Percentiles rank a stretch among this genome's conserved stretches.
phyloP scores from a whole-genome alignment of 1,140 invertebrate genomes.

The Calosoma granatense region DNA sequence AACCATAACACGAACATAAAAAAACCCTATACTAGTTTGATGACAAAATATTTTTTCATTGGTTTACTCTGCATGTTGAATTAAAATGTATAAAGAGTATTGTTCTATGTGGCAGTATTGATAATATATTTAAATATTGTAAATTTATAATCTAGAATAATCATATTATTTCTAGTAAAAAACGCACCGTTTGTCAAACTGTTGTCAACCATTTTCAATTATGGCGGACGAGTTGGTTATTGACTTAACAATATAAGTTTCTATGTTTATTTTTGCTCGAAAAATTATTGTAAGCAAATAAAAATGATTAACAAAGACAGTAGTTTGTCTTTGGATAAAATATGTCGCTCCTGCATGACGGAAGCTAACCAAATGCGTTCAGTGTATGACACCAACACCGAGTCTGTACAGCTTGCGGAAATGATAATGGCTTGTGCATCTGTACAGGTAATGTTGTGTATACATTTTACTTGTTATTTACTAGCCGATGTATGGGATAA shows the following conservation, averaged over 20 bases:
- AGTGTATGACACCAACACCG: constrained; percentile 26
- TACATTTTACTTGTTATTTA: background rate
- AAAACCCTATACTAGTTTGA: no score
- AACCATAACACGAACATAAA: no score
- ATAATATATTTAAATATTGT: no score
- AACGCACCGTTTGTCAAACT: no score
- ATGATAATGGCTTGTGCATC: constrained; percentile 47
- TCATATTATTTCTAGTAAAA: no score
- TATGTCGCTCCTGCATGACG: constrained; percentile 32
- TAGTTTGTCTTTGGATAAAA: constrained; percentile 26
- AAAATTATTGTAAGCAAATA: background rate
- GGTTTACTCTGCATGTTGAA: no score
- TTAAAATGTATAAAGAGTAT: no score
- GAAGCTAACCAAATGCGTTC: constrained; percentile 26
- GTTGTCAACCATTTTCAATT: constrained; percentile 9
- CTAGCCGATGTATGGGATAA: background rate
- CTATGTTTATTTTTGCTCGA: background rate
- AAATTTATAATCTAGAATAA: no score
- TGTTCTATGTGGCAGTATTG: no score
- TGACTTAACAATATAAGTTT: background rate
- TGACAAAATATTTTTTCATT: no score
- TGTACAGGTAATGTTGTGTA: constrained; percentile 36
- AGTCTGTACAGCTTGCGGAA: constrained; percentile 38
- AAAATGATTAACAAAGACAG: constrained; percentile 25
- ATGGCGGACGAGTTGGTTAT: background rate